phyloP scores from a whole-genome alignment of 2,888 invertebrate genomes.

The Aphrophora alni region DNA sequence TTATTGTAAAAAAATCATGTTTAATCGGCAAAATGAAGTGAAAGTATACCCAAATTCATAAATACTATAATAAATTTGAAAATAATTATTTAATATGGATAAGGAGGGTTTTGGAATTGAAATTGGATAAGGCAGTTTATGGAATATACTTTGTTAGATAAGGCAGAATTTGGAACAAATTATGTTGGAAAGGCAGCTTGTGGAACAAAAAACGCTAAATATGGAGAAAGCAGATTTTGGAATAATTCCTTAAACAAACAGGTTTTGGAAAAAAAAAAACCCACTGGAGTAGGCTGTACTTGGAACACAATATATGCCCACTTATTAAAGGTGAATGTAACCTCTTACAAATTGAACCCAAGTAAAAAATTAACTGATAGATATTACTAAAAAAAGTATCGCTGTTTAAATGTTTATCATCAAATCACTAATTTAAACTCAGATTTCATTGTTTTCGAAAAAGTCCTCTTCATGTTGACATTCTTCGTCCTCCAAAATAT shows the following conservation, averaged over 20 bases:
- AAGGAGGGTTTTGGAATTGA: neutral
- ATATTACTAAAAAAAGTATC: too few species aligned
- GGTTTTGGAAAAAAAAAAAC: slow-evolving; percentile 9
- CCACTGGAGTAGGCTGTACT: neutral
- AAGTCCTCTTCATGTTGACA: neutral
- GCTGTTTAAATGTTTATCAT: too few species aligned
- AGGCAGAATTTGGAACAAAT: slow-evolving; percentile 10
- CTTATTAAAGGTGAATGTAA: too few species aligned
- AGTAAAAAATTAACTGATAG: too few species aligned
- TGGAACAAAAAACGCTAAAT: slow-evolving; percentile 9
- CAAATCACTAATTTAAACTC: slow-evolving; percentile 5
- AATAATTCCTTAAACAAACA: neutral
- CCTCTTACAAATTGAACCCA: neutral
- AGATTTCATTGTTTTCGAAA: neutral
- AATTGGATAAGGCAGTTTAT: neutral
- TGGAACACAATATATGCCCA: neutral
- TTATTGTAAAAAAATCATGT: neutral
- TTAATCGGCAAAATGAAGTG: neutral
- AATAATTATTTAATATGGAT: neutral
- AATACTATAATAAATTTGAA: neutral
- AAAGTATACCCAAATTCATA: neutral
- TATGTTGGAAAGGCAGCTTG: neutral
- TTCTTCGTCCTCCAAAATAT: slow-evolving; percentile 9
- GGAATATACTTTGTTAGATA: neutral
- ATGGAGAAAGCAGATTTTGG: slow-evolving; percentile 3